Percentiles rank a stretch among this genome's conserved stretches.
Evolutionary conservation across 2,113 vertebrate species (phyloP).

Genomic region (Alexandromys fortis): DNA sequence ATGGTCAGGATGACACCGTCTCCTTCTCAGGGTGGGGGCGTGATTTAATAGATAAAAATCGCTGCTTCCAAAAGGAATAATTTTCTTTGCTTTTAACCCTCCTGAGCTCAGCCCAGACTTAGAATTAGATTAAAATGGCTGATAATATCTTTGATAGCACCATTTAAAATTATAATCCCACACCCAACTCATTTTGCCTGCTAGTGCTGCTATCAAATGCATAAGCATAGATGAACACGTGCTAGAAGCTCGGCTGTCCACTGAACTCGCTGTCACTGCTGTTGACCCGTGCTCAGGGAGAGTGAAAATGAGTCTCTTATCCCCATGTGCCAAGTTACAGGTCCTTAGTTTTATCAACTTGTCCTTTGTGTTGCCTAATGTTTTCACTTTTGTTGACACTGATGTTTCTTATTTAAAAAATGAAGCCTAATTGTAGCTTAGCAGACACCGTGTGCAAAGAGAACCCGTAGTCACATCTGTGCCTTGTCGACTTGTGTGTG

Average conservation of each 20-base stretch:
- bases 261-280: not conserved
- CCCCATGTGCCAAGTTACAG: not conserved
- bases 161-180: slow-evolving; percentile 20
- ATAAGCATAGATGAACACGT: not conserved
- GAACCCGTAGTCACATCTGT: not conserved
- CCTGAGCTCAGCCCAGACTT: slow-evolving; percentile 49
- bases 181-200: slow-evolving; percentile 11
- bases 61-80: slow-evolving; percentile 27
- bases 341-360: not conserved
- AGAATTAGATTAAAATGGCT: slow-evolving; percentile 40
- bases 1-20: slow-evolving; percentile 61
- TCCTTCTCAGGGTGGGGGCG: not conserved
- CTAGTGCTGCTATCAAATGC: not conserved
- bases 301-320: not conserved
- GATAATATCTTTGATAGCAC: not conserved
- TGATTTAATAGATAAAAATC: slow-evolving; percentile 31
- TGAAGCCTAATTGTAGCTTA: not conserved
- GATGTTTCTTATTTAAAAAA: not conserved
- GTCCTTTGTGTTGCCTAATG: not conserved
- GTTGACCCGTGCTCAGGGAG: not conserved
- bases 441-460: not conserved
- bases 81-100: slow-evolving; percentile 65
- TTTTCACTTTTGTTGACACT: not conserved
- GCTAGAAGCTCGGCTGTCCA: not conserved
- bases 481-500: not conserved